These are phyloP conservation scores for Agrochola litura DNA, from an alignment of 2,888 invertebrate genomes.

Conservation along the genomic window DNA sequence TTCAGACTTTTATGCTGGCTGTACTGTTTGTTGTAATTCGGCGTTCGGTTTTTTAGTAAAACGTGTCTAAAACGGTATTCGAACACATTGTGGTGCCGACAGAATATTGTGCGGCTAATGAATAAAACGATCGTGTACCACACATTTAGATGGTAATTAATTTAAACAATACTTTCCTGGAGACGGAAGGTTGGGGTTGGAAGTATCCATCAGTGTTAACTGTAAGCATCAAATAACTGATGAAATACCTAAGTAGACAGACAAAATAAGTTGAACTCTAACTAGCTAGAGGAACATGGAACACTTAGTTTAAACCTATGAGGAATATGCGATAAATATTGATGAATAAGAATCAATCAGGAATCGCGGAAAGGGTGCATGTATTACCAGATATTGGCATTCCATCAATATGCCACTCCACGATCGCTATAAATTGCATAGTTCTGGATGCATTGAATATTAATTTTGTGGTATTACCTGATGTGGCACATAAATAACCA, in stretches of 20 bases:
- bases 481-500: constrained; percentile 21
- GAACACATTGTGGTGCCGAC: constrained; percentile 33
- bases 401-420: constrained; percentile 46
- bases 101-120: constrained; percentile 44
- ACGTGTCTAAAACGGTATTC: constrained; percentile 60
- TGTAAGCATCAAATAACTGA: background rate
- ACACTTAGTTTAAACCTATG: background rate
- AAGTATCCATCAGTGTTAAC: background rate
- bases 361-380: constrained; percentile 23
- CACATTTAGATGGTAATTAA: constrained; percentile 26
- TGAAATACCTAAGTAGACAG: background rate
- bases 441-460: constrained; percentile 42
- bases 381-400: constrained; percentile 33
- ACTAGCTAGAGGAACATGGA: background rate
- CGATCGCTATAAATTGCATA: constrained; percentile 17
- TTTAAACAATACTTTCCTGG: constrained; percentile 16
- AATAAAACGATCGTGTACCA: constrained; percentile 15
- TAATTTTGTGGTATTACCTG: constrained; percentile 41
- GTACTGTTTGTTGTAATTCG: constrained; percentile 47
- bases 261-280: background rate
- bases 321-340: constrained; percentile 20
- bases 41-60: constrained; percentile 40
- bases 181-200: background rate
- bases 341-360: constrained; percentile 22
- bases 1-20: constrained; percentile 45